phyloP scores from a whole-genome alignment of 1,140 invertebrate genomes.

The Bombus sibiricus region DNA sequence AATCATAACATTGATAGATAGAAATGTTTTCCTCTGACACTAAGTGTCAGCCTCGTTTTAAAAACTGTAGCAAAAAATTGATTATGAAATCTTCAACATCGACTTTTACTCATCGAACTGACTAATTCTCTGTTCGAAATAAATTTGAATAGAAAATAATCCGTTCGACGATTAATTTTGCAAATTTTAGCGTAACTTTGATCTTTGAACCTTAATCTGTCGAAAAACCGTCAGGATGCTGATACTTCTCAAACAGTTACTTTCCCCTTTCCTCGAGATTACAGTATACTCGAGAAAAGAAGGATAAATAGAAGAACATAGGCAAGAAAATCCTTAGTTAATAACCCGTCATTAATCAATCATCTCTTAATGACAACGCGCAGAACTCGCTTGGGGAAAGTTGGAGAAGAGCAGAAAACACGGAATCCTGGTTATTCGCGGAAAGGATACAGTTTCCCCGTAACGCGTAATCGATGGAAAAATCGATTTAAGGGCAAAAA shows the following conservation, averaged over 20 bases:
- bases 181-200: no score
- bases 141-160: no score
- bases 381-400: background rate
- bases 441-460: background rate
- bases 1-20: no score
- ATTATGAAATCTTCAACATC: no score
- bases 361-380: slow-evolving; percentile 8
- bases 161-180: no score
- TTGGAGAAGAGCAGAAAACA: no score
- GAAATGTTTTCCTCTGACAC: no score
- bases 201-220: background rate
- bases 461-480: slow-evolving; percentile 1
- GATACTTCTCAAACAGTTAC: background rate
- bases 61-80: no score
- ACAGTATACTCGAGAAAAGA: background rate
- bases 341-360: slow-evolving; percentile 27
- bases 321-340: background rate
- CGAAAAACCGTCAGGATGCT: background rate
- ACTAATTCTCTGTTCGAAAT: no score
- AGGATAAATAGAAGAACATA: background rate
- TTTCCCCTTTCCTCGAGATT: background rate
- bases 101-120: no score
- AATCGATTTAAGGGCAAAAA: slow-evolving; percentile 25
- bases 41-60: no score
- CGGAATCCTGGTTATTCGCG: background rate